These are phyloP conservation scores for Dicranocentrus wangi DNA, from an alignment of 2,888 invertebrate species.

Conservation along the genomic window DNA sequence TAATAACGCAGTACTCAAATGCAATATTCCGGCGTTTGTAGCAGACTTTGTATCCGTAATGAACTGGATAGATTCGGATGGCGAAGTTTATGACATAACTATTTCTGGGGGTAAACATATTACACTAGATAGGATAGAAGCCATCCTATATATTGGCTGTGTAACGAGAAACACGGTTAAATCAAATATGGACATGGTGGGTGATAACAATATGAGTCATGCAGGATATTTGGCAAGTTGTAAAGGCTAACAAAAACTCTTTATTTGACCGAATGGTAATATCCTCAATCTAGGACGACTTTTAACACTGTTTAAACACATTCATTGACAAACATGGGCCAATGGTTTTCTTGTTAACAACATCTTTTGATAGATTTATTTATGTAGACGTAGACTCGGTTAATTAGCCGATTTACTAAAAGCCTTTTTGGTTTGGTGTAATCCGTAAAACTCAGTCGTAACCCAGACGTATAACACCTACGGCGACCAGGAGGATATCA, in stretches of 20 bases:
- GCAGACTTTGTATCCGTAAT: slow-evolving; percentile 83
- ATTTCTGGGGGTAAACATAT: slow-evolving; percentile 61
- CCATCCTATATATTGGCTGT: not conserved
- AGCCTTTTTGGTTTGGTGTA: slow-evolving; percentile 3
- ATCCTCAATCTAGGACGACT: too few relatives aligned
- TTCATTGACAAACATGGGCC: too few relatives aligned
- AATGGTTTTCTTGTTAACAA: too few relatives aligned
- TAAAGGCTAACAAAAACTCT: too few relatives aligned
- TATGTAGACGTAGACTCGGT: not conserved
- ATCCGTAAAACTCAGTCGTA: slow-evolving; percentile 84
- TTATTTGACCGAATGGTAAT: too few relatives aligned
- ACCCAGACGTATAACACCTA: slow-evolving; percentile 92
- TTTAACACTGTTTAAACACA: too few relatives aligned
- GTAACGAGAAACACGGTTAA: not conserved
- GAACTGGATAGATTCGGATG: slow-evolving; percentile 82
- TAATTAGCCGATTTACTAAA: too few relatives aligned
- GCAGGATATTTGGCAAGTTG: slow-evolving; percentile 12
- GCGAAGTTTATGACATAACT: slow-evolving; percentile 49
- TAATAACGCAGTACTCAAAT: slow-evolving; percentile 83
- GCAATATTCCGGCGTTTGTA: slow-evolving; percentile 84
- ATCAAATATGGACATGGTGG: slow-evolving; percentile 61
- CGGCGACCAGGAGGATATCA: slow-evolving; percentile 82
- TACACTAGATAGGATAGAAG: too few relatives aligned
- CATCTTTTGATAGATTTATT: not conserved
- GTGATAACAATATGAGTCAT: slow-evolving; percentile 34